Conservation (phyloP, 2,113 vertebrate genomes). For the Oreochromis aureus region DNA sequence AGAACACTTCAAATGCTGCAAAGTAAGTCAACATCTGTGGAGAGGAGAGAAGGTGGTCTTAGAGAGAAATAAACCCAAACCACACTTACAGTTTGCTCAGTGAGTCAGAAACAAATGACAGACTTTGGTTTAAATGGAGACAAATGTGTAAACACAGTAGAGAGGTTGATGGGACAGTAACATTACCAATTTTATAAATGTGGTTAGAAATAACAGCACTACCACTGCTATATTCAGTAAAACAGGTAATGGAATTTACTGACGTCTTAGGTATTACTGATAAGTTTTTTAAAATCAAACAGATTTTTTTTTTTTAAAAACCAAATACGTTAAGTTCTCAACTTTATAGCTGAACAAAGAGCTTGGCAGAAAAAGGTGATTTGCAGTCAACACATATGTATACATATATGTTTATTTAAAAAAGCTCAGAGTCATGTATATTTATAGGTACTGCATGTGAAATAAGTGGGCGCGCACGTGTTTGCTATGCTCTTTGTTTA, state of each 20-base stretch:
- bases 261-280: not conserved
- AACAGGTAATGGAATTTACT: fast-evolving
- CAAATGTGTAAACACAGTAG: not conserved
- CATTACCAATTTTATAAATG: not conserved
- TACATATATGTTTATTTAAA: not conserved
- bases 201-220: not conserved
- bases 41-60: not conserved
- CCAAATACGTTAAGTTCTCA: fast-evolving
- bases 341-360: not conserved
- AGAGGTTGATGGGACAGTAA: not conserved
- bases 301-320: not conserved
- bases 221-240: fast-evolving
- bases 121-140: not conserved
- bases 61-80: not conserved
- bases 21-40: slow-evolving; percentile 95
- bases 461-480: not conserved
- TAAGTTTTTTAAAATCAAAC: not conserved
- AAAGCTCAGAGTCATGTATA: not conserved
- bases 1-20: slow-evolving; percentile 95
- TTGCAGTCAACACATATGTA: not conserved
- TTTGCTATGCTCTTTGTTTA: slow-evolving; percentile 19
- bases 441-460: not conserved
- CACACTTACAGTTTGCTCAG: not conserved
- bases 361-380: not conserved
- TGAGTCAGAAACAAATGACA: not conserved